These are phyloP conservation scores for Semaprochilodus insignis DNA, from an alignment of 2,797 vertebrate species.

Conservation along the genomic window DNA sequence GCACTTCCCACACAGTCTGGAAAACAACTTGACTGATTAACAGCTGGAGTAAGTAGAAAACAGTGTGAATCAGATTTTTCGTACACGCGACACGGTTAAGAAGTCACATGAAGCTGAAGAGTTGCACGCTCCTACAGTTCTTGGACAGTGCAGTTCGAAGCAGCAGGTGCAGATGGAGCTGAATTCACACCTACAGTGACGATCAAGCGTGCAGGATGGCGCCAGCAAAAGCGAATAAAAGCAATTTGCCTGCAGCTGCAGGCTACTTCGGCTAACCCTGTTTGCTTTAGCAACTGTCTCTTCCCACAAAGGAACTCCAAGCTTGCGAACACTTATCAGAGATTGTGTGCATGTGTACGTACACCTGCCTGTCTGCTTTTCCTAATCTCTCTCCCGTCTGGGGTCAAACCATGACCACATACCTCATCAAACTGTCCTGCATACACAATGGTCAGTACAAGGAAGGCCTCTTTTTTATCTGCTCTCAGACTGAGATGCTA, in stretches of 20 bases:
- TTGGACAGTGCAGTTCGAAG: not conserved
- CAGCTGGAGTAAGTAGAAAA: no score
- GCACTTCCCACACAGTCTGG: no score
- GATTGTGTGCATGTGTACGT: slow-evolving; percentile 26
- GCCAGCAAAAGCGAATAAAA: not conserved
- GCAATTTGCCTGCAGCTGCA: slow-evolving; percentile 1
- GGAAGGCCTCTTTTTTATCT: slow-evolving; percentile 21
- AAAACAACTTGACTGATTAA: no score
- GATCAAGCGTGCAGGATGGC: not conserved
- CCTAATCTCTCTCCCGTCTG: slow-evolving; percentile 54
- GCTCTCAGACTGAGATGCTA: slow-evolving; percentile 40
- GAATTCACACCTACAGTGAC: not conserved
- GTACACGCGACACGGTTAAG: no score
- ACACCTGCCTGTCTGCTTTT: slow-evolving; percentile 49
- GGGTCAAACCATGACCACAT: slow-evolving; percentile 69
- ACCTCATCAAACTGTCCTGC: slow-evolving; percentile 54
- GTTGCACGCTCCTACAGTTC: not conserved
- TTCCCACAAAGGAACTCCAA: slow-evolving; percentile 8
- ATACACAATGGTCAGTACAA: slow-evolving; percentile 25
- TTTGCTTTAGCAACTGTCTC: slow-evolving; percentile 24
- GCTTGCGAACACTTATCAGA: slow-evolving; percentile 23
- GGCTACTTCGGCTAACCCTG: slow-evolving; percentile 1
- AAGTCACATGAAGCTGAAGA: no score
- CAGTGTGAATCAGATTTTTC: no score
- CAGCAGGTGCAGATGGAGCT: slow-evolving; percentile 8